A percentile compares a stretch with the other conserved stretches of the same genome.
Evolutionary conservation across 2,797 vertebrate genomes (phyloP).

Genomic region (Sebastes reedi): DNA sequence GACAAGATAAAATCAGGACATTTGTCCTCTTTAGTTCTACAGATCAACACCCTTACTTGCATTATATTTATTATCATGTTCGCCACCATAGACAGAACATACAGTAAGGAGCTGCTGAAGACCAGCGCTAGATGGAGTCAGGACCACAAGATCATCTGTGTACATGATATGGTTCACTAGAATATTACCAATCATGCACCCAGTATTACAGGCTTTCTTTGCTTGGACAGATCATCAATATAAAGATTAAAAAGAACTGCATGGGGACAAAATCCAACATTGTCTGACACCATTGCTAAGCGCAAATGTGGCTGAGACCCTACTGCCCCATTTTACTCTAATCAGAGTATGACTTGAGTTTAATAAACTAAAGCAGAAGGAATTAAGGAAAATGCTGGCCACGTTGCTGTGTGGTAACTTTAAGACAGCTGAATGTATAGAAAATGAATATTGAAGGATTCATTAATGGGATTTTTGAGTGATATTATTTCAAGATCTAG

Average conservation of each 20-base stretch:
- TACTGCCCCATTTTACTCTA: too few relatives aligned
- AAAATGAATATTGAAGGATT: not conserved
- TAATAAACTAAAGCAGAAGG: not conserved
- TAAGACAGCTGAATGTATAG: not conserved
- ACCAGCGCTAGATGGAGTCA: not conserved
- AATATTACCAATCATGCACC: not conserved
- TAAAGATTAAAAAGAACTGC: not conserved
- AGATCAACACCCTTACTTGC: not conserved
- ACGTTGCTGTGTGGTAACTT: not conserved
- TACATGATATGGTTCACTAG: not conserved
- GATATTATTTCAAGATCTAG: not conserved
- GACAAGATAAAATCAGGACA: not conserved
- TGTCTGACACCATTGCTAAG: too few relatives aligned
- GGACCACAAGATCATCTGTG: not conserved
- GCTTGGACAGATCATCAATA: not conserved
- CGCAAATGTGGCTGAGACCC: too few relatives aligned
- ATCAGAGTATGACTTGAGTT: not conserved
- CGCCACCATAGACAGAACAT: not conserved
- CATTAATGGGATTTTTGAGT: not conserved
- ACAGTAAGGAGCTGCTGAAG: too few relatives aligned
- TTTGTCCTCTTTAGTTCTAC: not conserved
- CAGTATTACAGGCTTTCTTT: not conserved
- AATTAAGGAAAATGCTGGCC: not conserved
- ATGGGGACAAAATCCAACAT: too few relatives aligned
- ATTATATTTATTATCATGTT: not conserved